A percentile compares a stretch with the other conserved stretches of the same genome.
phyloP scores from a whole-genome alignment of 2,888 invertebrate genomes.

The Drosophila suboccidentalis region DNA sequence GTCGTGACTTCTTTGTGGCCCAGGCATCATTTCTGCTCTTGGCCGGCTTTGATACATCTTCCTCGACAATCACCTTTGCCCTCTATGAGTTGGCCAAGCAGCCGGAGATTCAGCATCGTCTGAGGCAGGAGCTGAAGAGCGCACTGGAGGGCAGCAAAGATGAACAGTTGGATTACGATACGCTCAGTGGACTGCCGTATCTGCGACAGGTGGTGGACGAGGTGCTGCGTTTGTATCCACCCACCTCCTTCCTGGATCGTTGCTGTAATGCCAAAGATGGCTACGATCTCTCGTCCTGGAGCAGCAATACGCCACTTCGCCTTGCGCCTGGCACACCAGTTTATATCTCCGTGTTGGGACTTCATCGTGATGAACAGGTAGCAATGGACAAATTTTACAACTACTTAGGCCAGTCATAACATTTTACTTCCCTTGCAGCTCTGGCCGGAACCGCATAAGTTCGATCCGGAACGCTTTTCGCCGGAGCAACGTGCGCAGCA shows the following conservation, averaged over 20 bases:
- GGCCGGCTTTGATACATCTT: conserved; percentile 84
- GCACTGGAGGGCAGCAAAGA: conserved; percentile 66
- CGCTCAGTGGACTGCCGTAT: conserved; percentile 84
- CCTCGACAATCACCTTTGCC: conserved; percentile 85
- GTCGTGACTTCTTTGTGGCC: conserved; percentile 78
- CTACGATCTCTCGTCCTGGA: conserved; percentile 73
- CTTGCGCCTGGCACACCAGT: conserved; percentile 82
- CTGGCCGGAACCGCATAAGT: conserved; percentile 78
- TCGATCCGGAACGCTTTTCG: conserved; percentile 82
- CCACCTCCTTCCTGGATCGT: conserved; percentile 83
- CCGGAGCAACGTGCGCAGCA: conserved; percentile 71
- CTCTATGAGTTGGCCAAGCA: conserved; percentile 85
- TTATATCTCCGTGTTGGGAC: conserved; percentile 78
- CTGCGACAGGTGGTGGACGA: conserved; percentile 85
- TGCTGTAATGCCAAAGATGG: conserved; percentile 71
- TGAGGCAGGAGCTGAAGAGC: conserved; percentile 84
- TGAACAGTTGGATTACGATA: conserved; percentile 84
- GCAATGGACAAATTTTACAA: neutral
- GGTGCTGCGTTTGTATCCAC: conserved; percentile 82
- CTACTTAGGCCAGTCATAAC: neutral
- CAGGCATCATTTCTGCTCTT: conserved; percentile 82
- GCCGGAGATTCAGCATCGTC: conserved; percentile 82
- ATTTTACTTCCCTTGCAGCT: conserved; percentile 49
- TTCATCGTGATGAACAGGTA: conserved; percentile 83
- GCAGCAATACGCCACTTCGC: conserved; percentile 39